A percentile compares a stretch with the other conserved stretches of the same genome.
Conservation (phyloP, 2,888 invertebrate species). For the Leptinotarsa peninsularis region DNA sequence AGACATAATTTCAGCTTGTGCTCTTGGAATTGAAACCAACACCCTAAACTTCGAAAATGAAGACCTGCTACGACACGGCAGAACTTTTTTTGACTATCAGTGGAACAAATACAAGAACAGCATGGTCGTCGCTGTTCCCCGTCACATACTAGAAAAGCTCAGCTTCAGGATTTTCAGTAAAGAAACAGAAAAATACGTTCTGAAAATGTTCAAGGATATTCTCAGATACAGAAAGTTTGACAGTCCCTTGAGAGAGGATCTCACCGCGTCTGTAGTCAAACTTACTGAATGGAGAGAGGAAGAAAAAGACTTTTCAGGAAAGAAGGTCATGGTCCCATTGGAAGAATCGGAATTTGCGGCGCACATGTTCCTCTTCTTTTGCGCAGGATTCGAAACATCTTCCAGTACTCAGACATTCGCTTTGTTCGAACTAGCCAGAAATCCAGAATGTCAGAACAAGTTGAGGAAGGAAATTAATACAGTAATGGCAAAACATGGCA, state of each 20-base stretch:
- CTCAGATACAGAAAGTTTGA: slow-evolving; percentile 63
- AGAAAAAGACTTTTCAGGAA: slow-evolving; percentile 46
- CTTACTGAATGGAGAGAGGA: slow-evolving; percentile 49
- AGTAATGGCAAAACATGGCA: slow-evolving; percentile 47
- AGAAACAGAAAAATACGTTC: slow-evolving; percentile 63
- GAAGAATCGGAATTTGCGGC: slow-evolving; percentile 49
- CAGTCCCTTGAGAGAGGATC: slow-evolving; percentile 67
- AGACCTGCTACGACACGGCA: slow-evolving; percentile 59
- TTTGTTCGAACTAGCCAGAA: slow-evolving; percentile 67
- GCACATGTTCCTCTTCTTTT: slow-evolving; percentile 56
- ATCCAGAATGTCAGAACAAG: slow-evolving; percentile 64
- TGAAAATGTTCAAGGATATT: slow-evolving; percentile 60
- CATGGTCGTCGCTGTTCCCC: slow-evolving; percentile 46
- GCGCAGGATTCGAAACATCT: slow-evolving; percentile 63
- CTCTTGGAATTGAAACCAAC: slow-evolving; percentile 72
- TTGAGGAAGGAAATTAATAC: slow-evolving; percentile 50
- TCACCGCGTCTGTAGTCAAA: slow-evolving; percentile 66
- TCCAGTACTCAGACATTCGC: slow-evolving; percentile 64
- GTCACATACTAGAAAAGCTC: slow-evolving; percentile 46
- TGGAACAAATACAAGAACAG: slow-evolving; percentile 47
- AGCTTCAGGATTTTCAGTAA: slow-evolving; percentile 52
- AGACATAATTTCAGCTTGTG: slow-evolving; percentile 71
- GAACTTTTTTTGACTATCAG: slow-evolving; percentile 51
- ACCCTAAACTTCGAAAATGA: slow-evolving; percentile 69
- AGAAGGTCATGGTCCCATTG: slow-evolving; percentile 45